Conservation (phyloP, 2,888 invertebrate genomes). For the Cheiracanthium punctorium region DNA sequence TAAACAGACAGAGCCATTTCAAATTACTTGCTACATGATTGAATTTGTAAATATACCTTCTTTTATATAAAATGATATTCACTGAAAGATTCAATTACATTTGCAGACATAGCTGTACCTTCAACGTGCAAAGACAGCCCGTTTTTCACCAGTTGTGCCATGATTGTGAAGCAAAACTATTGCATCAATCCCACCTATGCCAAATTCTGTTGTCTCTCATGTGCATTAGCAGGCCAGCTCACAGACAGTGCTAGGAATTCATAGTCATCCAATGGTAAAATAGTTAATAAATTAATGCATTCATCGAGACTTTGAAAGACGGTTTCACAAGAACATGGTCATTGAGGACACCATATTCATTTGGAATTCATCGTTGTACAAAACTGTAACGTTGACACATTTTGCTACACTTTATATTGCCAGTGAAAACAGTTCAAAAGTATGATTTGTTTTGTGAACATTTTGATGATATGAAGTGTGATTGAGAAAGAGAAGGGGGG, state of each 20-base stretch:
- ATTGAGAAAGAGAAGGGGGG: no score
- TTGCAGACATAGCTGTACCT: slow-evolving; percentile 84
- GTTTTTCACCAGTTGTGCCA: slow-evolving; percentile 90
- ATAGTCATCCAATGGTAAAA: background rate
- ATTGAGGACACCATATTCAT: background rate
- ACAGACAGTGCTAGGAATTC: slow-evolving; percentile 12
- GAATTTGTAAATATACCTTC: background rate
- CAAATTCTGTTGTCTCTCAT: slow-evolving; percentile 94
- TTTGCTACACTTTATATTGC: background rate
- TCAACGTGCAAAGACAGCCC: slow-evolving; percentile 90
- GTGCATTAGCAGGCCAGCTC: slow-evolving; percentile 83
- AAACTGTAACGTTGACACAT: background rate
- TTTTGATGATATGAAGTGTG: no score
- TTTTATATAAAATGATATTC: background rate
- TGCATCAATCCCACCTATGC: slow-evolving; percentile 88
- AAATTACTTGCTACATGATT: no score
- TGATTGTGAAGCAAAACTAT: slow-evolving; percentile 89
- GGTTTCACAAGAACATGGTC: background rate
- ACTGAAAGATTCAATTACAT: no score
- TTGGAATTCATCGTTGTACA: slow-evolving; percentile 2
- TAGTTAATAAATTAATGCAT: slow-evolving; percentile 1
- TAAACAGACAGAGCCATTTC: no score
- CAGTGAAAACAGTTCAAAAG: no score
- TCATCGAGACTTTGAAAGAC: slow-evolving; percentile 16
- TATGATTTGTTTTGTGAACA: no score